Evolutionary conservation across 64 coral and sea anemone species (phyloP).

Genomic region (Stylophora pistillata): DNA sequence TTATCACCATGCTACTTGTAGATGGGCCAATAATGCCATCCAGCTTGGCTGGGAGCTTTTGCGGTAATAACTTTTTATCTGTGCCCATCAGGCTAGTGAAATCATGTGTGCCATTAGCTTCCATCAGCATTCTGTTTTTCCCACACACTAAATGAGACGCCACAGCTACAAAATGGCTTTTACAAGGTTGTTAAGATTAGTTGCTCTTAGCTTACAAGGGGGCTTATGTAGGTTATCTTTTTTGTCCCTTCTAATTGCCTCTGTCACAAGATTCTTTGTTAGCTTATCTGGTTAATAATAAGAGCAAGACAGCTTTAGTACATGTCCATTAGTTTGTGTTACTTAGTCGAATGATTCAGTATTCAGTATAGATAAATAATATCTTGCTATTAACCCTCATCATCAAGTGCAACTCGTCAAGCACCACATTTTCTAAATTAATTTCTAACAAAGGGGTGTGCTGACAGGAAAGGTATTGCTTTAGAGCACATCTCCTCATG

Average conservation of each 20-base stretch:
- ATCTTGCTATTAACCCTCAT: slow-evolving; percentile 7
- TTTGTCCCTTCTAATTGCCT: slow-evolving; percentile 41
- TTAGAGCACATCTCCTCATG: background rate
- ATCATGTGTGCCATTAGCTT: slow-evolving; percentile 49
- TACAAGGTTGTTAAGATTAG: slow-evolving; percentile 21
- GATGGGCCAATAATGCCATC: slow-evolving; percentile 39
- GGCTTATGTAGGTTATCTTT: slow-evolving; percentile 28
- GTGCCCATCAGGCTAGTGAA: slow-evolving; percentile 67
- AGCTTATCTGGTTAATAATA: too few relatives aligned
- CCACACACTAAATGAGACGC: slow-evolving; percentile 47
- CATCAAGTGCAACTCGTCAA: slow-evolving; percentile 43
- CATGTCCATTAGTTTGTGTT: too few relatives aligned
- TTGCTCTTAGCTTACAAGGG: background rate
- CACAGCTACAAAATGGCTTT: slow-evolving; percentile 56
- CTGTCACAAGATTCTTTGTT: background rate
- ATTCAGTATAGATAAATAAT: too few relatives aligned
- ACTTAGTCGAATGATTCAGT: too few relatives aligned
- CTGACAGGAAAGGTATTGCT: slow-evolving; percentile 3
- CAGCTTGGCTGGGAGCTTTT: slow-evolving; percentile 42
- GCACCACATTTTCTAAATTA: slow-evolving; percentile 26
- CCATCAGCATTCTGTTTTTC: slow-evolving; percentile 71
- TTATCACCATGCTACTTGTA: slow-evolving; percentile 28
- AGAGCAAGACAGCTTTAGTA: too few relatives aligned
- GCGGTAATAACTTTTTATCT: slow-evolving; percentile 60
- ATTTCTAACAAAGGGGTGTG: slow-evolving; percentile 23